phyloP scores from a whole-genome alignment of 2,797 vertebrate genomes.

The Pseudochromis fuscus region DNA sequence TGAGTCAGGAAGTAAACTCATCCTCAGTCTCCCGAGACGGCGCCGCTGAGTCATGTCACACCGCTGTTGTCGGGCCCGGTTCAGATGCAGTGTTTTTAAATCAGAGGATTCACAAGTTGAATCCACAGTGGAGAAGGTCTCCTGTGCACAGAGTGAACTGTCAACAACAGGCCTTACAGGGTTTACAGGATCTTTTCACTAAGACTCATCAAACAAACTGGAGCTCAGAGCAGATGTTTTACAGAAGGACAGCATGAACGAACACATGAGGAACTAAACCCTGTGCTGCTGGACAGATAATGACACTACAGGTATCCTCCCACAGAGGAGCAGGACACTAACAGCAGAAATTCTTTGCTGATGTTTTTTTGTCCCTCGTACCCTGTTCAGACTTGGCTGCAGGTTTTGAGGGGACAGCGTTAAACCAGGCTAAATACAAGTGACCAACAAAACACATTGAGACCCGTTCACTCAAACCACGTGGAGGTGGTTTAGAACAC shows the following conservation, averaged over 20 bases:
- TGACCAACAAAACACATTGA: no score
- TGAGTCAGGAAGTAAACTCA: constrained; percentile 9
- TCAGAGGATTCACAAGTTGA: background rate
- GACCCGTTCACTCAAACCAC: no score
- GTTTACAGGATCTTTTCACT: background rate
- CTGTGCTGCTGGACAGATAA: no score
- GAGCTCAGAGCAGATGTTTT: background rate
- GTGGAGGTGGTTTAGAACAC: no score
- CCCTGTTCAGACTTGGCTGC: no score
- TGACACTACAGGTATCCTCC: no score
- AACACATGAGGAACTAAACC: background rate
- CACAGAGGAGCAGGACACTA: no score
- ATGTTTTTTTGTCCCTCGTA: no score
- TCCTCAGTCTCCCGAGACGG: background rate
- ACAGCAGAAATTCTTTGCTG: no score
- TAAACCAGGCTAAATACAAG: no score
- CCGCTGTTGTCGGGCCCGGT: background rate
- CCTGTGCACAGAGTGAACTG: constrained; percentile 22
- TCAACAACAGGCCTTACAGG: constrained; percentile 5
- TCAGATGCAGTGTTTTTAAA: constrained; percentile 28
- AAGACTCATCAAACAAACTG: background rate
- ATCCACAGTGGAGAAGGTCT: background rate
- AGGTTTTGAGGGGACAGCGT: no score
- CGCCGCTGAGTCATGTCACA: constrained; percentile 1
- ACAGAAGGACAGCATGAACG: background rate